These are phyloP conservation scores for Petromus typicus DNA, from an alignment of 2,113 vertebrate species.

Conservation along the genomic window DNA sequence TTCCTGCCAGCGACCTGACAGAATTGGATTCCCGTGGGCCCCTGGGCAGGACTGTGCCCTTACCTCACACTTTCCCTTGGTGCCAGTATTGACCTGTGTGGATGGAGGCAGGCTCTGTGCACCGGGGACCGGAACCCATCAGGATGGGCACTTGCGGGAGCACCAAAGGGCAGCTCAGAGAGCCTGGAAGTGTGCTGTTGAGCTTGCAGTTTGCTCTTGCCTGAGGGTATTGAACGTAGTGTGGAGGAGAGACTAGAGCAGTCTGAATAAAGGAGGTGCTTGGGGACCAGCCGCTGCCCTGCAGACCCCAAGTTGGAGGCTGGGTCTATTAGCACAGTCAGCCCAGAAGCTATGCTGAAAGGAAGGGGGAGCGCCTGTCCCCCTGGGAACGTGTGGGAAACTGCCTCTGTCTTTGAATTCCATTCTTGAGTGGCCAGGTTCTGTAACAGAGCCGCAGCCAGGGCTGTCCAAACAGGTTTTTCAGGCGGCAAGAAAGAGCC, in stretches of 20 bases:
- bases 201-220: rapidly evolving
- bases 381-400: conserved; percentile 76
- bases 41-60: background rate
- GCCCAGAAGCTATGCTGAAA: background rate
- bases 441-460: conserved; percentile 88
- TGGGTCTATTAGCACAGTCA: background rate
- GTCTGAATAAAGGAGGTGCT: background rate
- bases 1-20: background rate
- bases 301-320: background rate
- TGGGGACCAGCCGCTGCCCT: rapidly evolving
- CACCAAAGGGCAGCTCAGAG: rapidly evolving
- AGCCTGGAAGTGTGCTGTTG: background rate
- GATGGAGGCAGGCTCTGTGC: background rate
- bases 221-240: rapidly evolving
- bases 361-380: conserved; percentile 75
- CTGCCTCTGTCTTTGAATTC: conserved; percentile 49
- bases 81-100: rapidly evolving
- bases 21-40: too few relatives aligned
- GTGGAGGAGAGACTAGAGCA: background rate
- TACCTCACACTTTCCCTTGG: rapidly evolving
- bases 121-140: rapidly evolving
- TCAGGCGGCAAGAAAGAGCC: conserved; percentile 87
- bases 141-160: background rate
- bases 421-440: conserved; percentile 81
- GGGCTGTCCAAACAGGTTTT: conserved; percentile 93